These are phyloP conservation scores for Crocuta crocuta DNA, from an alignment of 2,113 vertebrate species.

Conservation along the genomic window DNA sequence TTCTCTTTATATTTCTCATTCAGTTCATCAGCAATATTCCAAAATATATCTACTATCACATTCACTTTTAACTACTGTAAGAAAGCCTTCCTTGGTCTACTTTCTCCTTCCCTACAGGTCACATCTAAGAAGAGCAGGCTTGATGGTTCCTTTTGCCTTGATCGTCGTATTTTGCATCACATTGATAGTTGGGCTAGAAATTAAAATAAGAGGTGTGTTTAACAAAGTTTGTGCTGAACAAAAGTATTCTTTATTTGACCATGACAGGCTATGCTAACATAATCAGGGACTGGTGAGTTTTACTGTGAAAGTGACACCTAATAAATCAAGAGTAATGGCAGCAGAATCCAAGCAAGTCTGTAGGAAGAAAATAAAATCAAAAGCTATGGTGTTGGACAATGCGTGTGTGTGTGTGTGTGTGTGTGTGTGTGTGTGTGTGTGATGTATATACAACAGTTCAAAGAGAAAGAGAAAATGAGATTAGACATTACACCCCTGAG, in stretches of 20 bases:
- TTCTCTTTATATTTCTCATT: background rate
- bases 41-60: background rate
- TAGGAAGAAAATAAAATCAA: background rate
- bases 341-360: background rate
- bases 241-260: background rate
- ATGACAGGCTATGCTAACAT: background rate
- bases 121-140: background rate
- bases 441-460: background rate
- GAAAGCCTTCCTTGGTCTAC: background rate
- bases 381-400: background rate
- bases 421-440: no score
- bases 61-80: background rate
- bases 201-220: background rate
- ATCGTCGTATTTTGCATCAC: background rate
- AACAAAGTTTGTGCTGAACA: background rate
- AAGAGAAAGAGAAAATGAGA: background rate
- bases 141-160: background rate
- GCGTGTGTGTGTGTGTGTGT: background rate
- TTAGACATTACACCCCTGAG: background rate
- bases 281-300: background rate
- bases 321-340: background rate
- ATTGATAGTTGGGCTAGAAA: background rate
- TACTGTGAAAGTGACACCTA: background rate
- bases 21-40: background rate
- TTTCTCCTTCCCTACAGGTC: background rate